Evolutionary conservation across 2,797 vertebrate species (phyloP), one percentile per base, ranked within the genome.

Genomic region (Coranthus polyacanthus): DNA sequence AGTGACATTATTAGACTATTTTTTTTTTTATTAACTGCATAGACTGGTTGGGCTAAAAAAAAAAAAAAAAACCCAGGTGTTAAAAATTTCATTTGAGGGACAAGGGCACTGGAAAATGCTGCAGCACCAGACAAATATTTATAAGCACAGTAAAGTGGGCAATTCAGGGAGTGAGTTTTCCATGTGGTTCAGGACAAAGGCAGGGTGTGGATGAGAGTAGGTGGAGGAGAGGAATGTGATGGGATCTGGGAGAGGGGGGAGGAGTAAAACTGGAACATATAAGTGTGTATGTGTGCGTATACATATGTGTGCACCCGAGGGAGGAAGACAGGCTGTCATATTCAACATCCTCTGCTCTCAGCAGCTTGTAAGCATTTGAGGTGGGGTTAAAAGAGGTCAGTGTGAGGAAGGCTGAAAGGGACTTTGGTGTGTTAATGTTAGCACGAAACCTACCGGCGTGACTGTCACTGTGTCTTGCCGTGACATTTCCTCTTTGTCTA

Each of bases 181-280:
- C 82, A 74, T 81, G 66, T 57, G 75, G 64, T 15, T 44, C 42
- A 22, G 79, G 75, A 88, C 75, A 82, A 83, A 79, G 36, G 42
- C 75, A 72, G 88, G 91, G 91, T 78, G 89, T 87, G 88, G 88
- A 90, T 21, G 66, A 79, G 72, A 77, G 88, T 82, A 87, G 86
- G 88, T 81, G 83, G 85, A 71, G 66, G 57, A 73, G 50, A 84
- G 84, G 86, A 92, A 92, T 89, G 84, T 78, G 60, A 69, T 58
- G 72, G 55, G 75, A 44, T 77, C 56, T 44, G 34, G 29, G 36
- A 53, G 75, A 68, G 72, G 16, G 29, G 68, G 58, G 63, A 16
- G 84, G 38, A 38, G 12, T 58, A 60, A 55, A 75, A 54, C 47
- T 50, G 69, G 43, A 75, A 70, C 7, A 67, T 59, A 67, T 53